These are phyloP conservation scores for Spicauda simplicius DNA, from an alignment of 2,888 invertebrate species.

Conservation along the genomic window DNA sequence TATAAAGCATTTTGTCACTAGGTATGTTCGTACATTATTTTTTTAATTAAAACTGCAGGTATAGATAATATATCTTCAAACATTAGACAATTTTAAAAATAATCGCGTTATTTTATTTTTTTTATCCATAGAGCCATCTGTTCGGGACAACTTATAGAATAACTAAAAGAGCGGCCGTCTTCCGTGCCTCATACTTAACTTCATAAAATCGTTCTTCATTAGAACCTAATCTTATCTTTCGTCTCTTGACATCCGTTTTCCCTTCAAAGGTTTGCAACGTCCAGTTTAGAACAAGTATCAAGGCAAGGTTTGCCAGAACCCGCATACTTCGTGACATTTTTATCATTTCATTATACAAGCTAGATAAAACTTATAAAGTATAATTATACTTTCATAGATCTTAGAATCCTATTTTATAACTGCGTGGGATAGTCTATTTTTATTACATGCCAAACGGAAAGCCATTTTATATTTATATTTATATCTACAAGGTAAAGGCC, in stretches of 20 bases:
- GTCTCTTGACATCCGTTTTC: slow-evolving; percentile 31
- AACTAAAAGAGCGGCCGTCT: too few species aligned
- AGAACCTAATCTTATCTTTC: slow-evolving; percentile 26
- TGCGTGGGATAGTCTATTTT: slow-evolving; percentile 13
- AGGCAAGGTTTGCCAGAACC: slow-evolving; percentile 1
- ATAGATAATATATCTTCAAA: too few species aligned
- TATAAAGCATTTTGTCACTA: too few species aligned
- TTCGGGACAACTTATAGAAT: too few species aligned
- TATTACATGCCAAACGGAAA: background rate
- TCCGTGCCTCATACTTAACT: background rate
- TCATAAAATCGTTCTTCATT: slow-evolving; percentile 16
- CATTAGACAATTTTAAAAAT: too few species aligned
- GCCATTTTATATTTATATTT: too few species aligned
- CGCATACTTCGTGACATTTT: slow-evolving; percentile 16
- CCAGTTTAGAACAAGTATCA: slow-evolving; percentile 2
- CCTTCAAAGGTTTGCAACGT: slow-evolving; percentile 13
- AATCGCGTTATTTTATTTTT: too few species aligned
- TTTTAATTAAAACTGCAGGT: too few species aligned
- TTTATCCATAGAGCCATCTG: too few species aligned
- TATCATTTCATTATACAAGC: slow-evolving; percentile 23
- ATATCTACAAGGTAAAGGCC: too few species aligned
- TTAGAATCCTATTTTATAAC: slow-evolving; percentile 12
- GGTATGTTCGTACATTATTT: too few species aligned
- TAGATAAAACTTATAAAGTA: slow-evolving; percentile 18
- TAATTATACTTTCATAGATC: slow-evolving; percentile 22